phyloP scores from a whole-genome alignment of 2,888 invertebrate genomes.

The Drosophila pseudotalamancana region DNA sequence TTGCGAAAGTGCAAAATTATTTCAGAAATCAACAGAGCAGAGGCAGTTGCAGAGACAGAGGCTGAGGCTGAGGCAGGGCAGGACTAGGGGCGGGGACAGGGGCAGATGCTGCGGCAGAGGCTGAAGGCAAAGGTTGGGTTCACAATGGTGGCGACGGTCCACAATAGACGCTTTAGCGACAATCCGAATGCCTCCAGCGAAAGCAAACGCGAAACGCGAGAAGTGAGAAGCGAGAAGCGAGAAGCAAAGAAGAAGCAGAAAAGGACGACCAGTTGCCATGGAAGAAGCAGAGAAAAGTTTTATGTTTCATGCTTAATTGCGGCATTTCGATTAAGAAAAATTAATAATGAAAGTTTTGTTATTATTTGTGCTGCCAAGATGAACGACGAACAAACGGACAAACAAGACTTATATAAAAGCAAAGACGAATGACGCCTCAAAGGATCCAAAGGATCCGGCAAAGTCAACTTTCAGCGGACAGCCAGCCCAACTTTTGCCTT shows the following conservation, averaged over 20 bases:
- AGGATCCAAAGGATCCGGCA: slow-evolving; percentile 13
- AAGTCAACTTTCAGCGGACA: slow-evolving; percentile 31
- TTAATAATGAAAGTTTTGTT: slow-evolving; percentile 75
- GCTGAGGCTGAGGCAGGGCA: too few species aligned
- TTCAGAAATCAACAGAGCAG: slow-evolving; percentile 25
- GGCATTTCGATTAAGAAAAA: slow-evolving; percentile 78
- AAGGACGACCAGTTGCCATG: slow-evolving; percentile 19
- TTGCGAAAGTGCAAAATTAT: slow-evolving; percentile 49
- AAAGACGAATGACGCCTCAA: slow-evolving; percentile 8
- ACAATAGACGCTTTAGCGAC: slow-evolving; percentile 29
- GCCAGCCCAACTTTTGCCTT: slow-evolving; percentile 2
- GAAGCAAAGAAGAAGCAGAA: slow-evolving; percentile 5
- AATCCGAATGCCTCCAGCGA: slow-evolving; percentile 35
- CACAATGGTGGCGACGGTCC: neutral
- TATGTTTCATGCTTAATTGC: slow-evolving; percentile 70
- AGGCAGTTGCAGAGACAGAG: slow-evolving; percentile 2
- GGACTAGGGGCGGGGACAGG: too few species aligned
- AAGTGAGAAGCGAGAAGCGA: slow-evolving; percentile 7
- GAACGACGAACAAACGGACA: slow-evolving; percentile 13
- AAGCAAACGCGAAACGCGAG: slow-evolving; percentile 19
- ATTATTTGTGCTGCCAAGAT: slow-evolving; percentile 55
- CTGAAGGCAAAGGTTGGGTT: neutral
- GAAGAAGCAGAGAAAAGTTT: slow-evolving; percentile 56
- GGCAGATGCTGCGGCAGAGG: too few species aligned
- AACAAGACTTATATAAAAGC: slow-evolving; percentile 36